Evolutionary conservation across 2,113 vertebrate genomes (phyloP).

Genomic region (Podilymbus podiceps): DNA sequence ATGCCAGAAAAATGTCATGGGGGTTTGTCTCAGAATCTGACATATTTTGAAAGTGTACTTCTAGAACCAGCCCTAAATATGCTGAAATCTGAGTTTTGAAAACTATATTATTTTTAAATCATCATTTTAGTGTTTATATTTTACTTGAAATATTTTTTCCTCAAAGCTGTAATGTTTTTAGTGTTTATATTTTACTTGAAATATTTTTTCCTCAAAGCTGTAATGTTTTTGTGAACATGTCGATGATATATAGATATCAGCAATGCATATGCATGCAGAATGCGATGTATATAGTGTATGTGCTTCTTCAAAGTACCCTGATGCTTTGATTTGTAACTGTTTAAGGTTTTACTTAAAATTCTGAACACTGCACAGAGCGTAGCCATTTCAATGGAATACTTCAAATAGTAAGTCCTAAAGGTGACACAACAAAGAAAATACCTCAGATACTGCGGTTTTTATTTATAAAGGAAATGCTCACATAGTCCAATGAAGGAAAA

Average conservation of each 20-base stretch:
- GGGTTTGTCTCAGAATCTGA: not conserved
- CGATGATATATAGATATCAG: slow-evolving; percentile 12
- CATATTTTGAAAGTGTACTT: not conserved
- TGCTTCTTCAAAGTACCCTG: slow-evolving; percentile 53
- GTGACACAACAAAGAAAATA: slow-evolving; percentile 67
- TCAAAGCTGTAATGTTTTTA: not conserved
- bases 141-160: slow-evolving; percentile 16
- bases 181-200: slow-evolving; percentile 8
- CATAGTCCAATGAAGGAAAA: slow-evolving; percentile 29
- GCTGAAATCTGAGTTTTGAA: slow-evolving; percentile 1
- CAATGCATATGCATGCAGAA: slow-evolving; percentile 39
- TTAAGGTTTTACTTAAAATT: slow-evolving; percentile 74
- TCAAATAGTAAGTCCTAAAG: slow-evolving; percentile 71
- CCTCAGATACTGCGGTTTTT: slow-evolving; percentile 53
- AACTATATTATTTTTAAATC: not conserved
- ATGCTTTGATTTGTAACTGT: slow-evolving; percentile 65
- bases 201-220: slow-evolving; percentile 13
- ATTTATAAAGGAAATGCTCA: slow-evolving; percentile 61
- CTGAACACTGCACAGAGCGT: slow-evolving; percentile 38
- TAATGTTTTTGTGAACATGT: not conserved
- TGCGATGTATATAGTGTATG: not conserved
- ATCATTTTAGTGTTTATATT: not conserved
- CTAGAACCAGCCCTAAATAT: not conserved
- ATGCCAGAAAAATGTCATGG: not conserved
- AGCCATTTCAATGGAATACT: slow-evolving; percentile 67